phyloP scores from a whole-genome alignment of 2,113 vertebrate genomes.

The Eclectus roratus region DNA sequence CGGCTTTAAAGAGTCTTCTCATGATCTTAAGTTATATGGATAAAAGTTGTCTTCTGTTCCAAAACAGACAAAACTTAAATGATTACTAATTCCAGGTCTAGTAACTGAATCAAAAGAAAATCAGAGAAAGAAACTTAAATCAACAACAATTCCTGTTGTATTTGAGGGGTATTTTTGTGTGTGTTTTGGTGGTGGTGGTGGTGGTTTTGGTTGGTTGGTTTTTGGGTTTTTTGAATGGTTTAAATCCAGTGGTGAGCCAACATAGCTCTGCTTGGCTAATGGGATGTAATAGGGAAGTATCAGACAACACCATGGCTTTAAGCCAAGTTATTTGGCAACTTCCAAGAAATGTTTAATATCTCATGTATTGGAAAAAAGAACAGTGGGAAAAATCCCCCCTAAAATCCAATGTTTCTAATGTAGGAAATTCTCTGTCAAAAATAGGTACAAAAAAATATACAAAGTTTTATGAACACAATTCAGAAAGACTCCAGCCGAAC shows the following conservation, averaged over 20 bases:
- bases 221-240: not conserved
- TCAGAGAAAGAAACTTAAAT: not conserved
- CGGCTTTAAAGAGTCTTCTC: not conserved
- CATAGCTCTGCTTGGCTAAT: not conserved
- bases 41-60: not conserved
- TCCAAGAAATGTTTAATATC: not conserved
- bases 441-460: not conserved
- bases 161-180: not conserved
- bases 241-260: not conserved
- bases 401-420: not conserved
- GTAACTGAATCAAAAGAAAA: not conserved
- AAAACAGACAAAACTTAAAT: not conserved
- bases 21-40: not conserved
- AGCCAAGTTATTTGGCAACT: not conserved
- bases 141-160: not conserved
- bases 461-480: slow-evolving; percentile 33
- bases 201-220: not conserved
- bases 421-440: slow-evolving; percentile 26
- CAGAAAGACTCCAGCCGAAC: slow-evolving; percentile 41
- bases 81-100: not conserved
- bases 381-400: not conserved
- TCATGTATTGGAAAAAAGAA: not conserved
- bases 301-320: not conserved
- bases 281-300: not conserved
- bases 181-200: not conserved